These are phyloP conservation scores for Trachymyrmex cornetzi DNA, from an alignment of 1,140 invertebrate genomes.

Conservation along the genomic window DNA sequence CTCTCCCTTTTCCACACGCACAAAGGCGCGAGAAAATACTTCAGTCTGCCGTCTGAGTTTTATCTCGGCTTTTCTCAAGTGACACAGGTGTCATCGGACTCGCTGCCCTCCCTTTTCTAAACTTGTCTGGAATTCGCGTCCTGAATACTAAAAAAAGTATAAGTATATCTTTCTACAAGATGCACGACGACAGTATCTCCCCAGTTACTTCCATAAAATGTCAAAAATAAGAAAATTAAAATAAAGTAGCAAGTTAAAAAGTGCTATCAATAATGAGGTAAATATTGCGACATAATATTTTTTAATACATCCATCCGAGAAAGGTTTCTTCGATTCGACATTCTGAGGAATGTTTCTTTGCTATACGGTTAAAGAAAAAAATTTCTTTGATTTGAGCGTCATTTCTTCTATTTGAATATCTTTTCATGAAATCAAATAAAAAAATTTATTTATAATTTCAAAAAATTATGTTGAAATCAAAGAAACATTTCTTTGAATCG, in stretches of 20 bases:
- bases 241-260: not conserved
- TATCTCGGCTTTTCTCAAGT: constrained; percentile 45
- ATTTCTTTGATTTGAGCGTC: too few relatives aligned
- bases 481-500: too few relatives aligned
- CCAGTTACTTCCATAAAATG: not conserved
- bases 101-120: not conserved
- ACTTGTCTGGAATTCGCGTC: constrained; percentile 4
- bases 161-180: constrained; percentile 19
- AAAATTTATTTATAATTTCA: too few relatives aligned
- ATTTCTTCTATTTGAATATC: too few relatives aligned
- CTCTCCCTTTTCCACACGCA: not conserved
- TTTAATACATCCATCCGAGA: too few relatives aligned
- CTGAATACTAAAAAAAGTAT: constrained; percentile 1
- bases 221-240: not conserved
- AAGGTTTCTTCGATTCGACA: too few relatives aligned
- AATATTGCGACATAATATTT: not conserved
- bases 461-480: too few relatives aligned
- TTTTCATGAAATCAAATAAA: too few relatives aligned
- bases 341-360: too few relatives aligned
- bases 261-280: not conserved
- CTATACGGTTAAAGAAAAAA: too few relatives aligned
- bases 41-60: constrained; percentile 44
- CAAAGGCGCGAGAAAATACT: constrained; percentile 51
- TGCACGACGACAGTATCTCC: too few relatives aligned
- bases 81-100: constrained; percentile 58